Evolutionary conservation across 2,797 vertebrate genomes (phyloP).

Genomic region (Coregonus ussuriensis): DNA sequence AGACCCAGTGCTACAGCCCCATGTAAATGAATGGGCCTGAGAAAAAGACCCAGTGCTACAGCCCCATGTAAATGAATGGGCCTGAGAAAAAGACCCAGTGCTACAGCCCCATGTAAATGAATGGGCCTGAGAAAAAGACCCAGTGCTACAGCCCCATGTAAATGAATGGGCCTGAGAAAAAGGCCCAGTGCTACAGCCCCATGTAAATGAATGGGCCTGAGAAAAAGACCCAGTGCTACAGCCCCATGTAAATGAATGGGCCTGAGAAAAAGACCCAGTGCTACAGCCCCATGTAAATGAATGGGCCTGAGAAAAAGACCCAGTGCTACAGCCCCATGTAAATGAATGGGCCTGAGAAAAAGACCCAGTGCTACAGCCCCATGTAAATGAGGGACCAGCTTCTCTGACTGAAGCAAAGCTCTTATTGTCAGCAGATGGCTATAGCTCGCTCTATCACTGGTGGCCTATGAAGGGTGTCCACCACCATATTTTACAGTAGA

Average conservation of each 20-base stretch:
- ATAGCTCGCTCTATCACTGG: constrained; percentile 55
- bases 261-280: too few relatives aligned
- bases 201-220: constrained; percentile 61
- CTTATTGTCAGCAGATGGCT: constrained; percentile 65
- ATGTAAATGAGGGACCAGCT: constrained; percentile 36
- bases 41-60: constrained; percentile 72
- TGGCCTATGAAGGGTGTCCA: constrained; percentile 26
- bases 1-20: constrained; percentile 65
- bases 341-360: too few relatives aligned
- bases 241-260: too few relatives aligned
- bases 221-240: too few relatives aligned
- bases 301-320: too few relatives aligned
- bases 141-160: constrained; percentile 39
- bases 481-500: too few relatives aligned
- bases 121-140: too few relatives aligned
- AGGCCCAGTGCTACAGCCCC: too few relatives aligned
- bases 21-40: constrained; percentile 47
- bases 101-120: constrained; percentile 61
- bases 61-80: constrained; percentile 66
- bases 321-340: too few relatives aligned
- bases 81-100: too few relatives aligned
- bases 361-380: too few relatives aligned
- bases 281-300: too few relatives aligned
- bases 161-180: constrained; percentile 49
- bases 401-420: constrained; percentile 61